Percentiles rank a stretch among this genome's conserved stretches.
phyloP scores from a whole-genome alignment of 2,797 vertebrate species.

The Sarcophilus harrisii region DNA sequence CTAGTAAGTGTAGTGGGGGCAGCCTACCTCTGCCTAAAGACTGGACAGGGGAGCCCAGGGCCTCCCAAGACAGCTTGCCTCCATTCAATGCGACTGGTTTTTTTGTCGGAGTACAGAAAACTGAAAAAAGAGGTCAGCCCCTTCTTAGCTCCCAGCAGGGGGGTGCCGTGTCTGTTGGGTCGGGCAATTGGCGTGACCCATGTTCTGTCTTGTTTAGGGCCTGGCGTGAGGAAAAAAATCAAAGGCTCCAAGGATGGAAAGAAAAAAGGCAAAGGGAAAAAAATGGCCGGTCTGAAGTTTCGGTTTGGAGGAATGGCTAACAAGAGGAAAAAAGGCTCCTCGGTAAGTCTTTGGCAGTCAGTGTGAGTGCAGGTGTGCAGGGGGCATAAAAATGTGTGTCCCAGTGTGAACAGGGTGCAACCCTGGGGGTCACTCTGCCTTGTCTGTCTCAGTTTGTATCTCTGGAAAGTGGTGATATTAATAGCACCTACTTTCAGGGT shows the following conservation, averaged over 20 bases:
- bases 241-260: constrained; percentile 93
- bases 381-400: background rate
- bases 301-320: constrained; percentile 91
- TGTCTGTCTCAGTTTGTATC: background rate
- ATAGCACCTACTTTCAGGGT: background rate
- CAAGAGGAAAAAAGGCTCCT: constrained; percentile 98
- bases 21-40: background rate
- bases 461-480: background rate
- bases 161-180: background rate
- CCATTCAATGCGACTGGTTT: background rate
- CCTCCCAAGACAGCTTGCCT: background rate
- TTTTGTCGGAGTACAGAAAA: background rate
- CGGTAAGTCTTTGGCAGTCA: constrained; percentile 86
- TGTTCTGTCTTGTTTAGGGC: constrained; percentile 85
- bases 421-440: background rate
- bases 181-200: rapidly evolving
- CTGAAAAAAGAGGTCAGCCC: background rate
- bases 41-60: background rate
- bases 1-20: background rate
- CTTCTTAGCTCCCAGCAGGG: background rate
- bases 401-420: rapidly evolving
- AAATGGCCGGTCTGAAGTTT: constrained; percentile 90
- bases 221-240: constrained; percentile 94
- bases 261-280: constrained; percentile 96
- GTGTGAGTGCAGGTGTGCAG: background rate